These are phyloP conservation scores for Oncopodura yosiiana DNA, from an alignment of 1,140 invertebrate species.

Conservation along the genomic window DNA sequence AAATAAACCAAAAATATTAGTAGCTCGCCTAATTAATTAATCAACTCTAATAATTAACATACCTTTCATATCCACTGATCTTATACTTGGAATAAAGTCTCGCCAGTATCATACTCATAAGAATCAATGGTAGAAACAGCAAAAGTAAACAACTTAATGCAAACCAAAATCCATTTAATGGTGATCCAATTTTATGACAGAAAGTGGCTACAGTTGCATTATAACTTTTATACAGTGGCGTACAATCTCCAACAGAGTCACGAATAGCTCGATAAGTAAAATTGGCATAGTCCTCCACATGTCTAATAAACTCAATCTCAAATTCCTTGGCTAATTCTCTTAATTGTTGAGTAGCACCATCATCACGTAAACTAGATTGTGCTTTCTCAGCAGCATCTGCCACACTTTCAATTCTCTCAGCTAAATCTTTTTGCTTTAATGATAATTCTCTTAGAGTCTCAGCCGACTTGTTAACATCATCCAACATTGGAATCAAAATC, in stretches of 20 bases:
- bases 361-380: constrained; percentile 20
- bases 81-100: constrained; percentile 27
- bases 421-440: constrained; percentile 26
- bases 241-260: constrained; percentile 22
- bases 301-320: constrained; percentile 20
- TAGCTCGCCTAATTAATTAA: background rate
- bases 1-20: constrained; percentile 2
- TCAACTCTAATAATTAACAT: background rate
- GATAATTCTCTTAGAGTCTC: constrained; percentile 15
- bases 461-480: constrained; percentile 14
- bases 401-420: constrained; percentile 15
- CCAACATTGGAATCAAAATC: constrained; percentile 24
- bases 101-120: constrained; percentile 18
- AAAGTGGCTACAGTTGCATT: constrained; percentile 15
- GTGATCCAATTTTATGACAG: constrained; percentile 23
- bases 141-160: constrained; percentile 19
- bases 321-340: constrained; percentile 23
- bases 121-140: constrained; percentile 22
- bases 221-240: constrained; percentile 15
- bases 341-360: constrained; percentile 19
- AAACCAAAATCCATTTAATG: constrained; percentile 26
- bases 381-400: constrained; percentile 27
- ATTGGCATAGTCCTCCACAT: constrained; percentile 26
- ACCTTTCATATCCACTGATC: constrained; percentile 28
- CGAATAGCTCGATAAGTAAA: constrained; percentile 20